A percentile compares a stretch with the other conserved stretches of the same genome.
phyloP scores from a whole-genome alignment of 1,140 invertebrate species.

The Drosophila grimshawi region DNA sequence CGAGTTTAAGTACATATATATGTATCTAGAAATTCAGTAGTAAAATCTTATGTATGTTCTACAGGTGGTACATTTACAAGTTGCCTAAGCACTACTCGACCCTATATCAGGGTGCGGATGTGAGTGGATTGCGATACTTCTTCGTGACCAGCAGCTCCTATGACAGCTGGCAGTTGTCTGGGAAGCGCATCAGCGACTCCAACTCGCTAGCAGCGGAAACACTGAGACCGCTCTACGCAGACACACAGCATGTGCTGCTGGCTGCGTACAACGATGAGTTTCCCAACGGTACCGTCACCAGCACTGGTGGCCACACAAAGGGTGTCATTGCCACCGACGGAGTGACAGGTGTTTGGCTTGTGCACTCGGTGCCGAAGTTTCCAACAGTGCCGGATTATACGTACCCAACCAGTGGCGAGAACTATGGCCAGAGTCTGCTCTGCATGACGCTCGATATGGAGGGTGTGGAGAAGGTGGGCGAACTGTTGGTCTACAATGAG shows the following conservation, averaged over 20 bases:
- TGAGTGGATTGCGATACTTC: slow-evolving; percentile 89
- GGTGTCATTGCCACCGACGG: slow-evolving; percentile 91
- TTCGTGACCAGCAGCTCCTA: slow-evolving; percentile 88
- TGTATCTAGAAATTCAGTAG: neutral
- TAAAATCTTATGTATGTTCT: slow-evolving; percentile 37
- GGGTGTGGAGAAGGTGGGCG: slow-evolving; percentile 89
- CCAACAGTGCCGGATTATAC: slow-evolving; percentile 88
- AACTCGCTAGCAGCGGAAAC: slow-evolving; percentile 91
- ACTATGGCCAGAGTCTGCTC: slow-evolving; percentile 94
- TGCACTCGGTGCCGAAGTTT: slow-evolving; percentile 96
- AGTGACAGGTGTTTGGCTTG: slow-evolving; percentile 92
- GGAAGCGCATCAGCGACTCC: slow-evolving; percentile 88
- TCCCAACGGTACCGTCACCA: slow-evolving; percentile 86
- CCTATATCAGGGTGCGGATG: slow-evolving; percentile 75
- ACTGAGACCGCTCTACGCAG: slow-evolving; percentile 88
- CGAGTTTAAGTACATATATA: no score
- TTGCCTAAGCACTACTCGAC: slow-evolving; percentile 87
- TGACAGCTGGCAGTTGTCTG: slow-evolving; percentile 89
- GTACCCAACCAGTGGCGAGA: slow-evolving; percentile 90
- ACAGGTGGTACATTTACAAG: slow-evolving; percentile 94
- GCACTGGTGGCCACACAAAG: slow-evolving; percentile 92
- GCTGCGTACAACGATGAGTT: slow-evolving; percentile 94
- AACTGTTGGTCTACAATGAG: slow-evolving; percentile 91
- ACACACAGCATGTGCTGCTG: slow-evolving; percentile 85
- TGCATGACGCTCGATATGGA: slow-evolving; percentile 90